Percentiles rank a stretch among this genome's conserved stretches.
Evolutionary conservation across 1,140 invertebrate species (phyloP).

Genomic region (Zaprionus vittiger): DNA sequence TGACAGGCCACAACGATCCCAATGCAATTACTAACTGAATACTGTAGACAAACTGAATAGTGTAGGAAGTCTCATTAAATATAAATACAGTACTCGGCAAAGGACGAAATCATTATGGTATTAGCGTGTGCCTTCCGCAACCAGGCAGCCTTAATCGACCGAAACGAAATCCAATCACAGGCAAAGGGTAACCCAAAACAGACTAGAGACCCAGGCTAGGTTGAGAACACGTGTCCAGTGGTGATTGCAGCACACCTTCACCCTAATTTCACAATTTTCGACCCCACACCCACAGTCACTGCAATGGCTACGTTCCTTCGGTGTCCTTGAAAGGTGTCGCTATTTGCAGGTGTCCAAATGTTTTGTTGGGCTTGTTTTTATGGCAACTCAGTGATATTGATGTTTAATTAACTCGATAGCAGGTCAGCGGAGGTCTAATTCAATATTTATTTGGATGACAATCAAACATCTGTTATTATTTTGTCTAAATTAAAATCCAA

Average conservation of each 20-base stretch:
- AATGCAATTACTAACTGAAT: conserved; percentile 9
- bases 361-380: conserved; percentile 6
- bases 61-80: conserved; percentile 8
- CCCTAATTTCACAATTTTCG: neutral
- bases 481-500: too few species aligned
- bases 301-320: neutral
- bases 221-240: conserved; percentile 29
- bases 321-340: conserved; percentile 1
- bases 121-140: conserved; percentile 15
- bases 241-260: conserved; percentile 3
- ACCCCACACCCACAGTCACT: neutral
- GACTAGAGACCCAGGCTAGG: neutral
- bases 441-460: neutral
- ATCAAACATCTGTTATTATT: neutral
- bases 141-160: neutral
- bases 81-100: conserved; percentile 14
- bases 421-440: neutral
- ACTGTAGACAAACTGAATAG: conserved; percentile 19
- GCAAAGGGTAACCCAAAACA: too few species aligned
- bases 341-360: conserved; percentile 18
- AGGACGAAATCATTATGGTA: conserved; percentile 24
- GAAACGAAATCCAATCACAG: neutral
- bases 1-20: neutral
- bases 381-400: conserved; percentile 49
- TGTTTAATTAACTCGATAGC: conserved; percentile 21